Percentiles rank a stretch among this genome's conserved stretches.
These are phyloP conservation scores for Parnassius smintheus DNA, from an alignment of 2,888 invertebrate species.

Conservation along the genomic window DNA sequence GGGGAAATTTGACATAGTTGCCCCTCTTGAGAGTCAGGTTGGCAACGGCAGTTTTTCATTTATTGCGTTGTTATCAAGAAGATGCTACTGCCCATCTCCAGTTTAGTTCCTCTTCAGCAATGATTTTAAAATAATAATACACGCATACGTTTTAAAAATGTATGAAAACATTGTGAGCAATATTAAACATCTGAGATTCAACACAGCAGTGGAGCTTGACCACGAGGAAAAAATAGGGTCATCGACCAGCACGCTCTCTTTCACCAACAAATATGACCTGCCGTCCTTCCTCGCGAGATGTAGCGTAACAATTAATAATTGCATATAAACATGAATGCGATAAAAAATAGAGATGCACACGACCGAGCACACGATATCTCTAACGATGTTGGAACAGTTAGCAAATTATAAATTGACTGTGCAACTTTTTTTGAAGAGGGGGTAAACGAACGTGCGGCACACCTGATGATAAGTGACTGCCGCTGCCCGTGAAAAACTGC, in stretches of 20 bases:
- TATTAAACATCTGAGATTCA: slow-evolving; percentile 8
- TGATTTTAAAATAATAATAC: no score
- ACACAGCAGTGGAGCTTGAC: slow-evolving; percentile 30
- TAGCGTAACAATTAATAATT: slow-evolving; percentile 52
- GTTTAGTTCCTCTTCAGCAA: no score
- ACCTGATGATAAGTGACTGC: no score
- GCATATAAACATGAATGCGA: slow-evolving; percentile 40
- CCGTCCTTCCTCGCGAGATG: slow-evolving; percentile 39
- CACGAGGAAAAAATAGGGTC: slow-evolving; percentile 31
- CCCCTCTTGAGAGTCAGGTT: no score
- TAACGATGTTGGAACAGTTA: slow-evolving; percentile 9
- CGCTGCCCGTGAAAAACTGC: no score
- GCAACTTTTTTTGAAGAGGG: no score
- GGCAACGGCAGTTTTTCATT: no score
- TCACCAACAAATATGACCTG: slow-evolving; percentile 46
- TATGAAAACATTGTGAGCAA: not conserved
- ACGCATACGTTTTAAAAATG: no score
- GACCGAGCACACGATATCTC: slow-evolving; percentile 44
- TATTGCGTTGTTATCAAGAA: no score
- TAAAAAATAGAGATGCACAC: slow-evolving; percentile 53
- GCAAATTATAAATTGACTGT: slow-evolving; percentile 23
- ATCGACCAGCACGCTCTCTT: slow-evolving; percentile 52
- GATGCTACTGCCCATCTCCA: no score
- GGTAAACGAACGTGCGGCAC: no score
- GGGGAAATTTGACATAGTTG: no score